Evolutionary conservation across 2,888 invertebrate genomes (phyloP).

Genomic region (Polyploca ridens): DNA sequence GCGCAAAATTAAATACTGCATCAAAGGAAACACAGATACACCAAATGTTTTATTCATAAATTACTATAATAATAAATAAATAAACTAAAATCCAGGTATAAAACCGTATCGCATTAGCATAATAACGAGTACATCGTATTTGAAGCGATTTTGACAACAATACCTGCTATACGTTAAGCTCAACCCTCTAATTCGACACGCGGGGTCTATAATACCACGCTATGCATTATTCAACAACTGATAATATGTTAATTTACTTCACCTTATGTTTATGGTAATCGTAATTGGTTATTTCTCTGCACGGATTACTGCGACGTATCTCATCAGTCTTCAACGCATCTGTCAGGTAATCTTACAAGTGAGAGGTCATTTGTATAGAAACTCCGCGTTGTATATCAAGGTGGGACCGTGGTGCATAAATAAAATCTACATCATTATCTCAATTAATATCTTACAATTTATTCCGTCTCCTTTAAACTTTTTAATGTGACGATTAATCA

Average conservation of each 20-base stretch:
- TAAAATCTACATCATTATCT: constrained; percentile 66
- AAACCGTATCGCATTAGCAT: constrained; percentile 49
- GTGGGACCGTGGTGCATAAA: constrained; percentile 41
- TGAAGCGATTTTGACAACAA: constrained; percentile 49
- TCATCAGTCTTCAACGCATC: constrained; percentile 68
- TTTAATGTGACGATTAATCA: constrained; percentile 61
- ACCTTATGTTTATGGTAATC: constrained; percentile 82
- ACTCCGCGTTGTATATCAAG: constrained; percentile 28
- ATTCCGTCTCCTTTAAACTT: constrained; percentile 56
- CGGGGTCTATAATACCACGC: constrained; percentile 54
- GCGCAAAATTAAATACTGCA: neutral
- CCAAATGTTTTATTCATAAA: constrained; percentile 28
- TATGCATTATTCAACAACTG: constrained; percentile 75
- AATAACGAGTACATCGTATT: constrained; percentile 42
- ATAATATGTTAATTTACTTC: constrained; percentile 77
- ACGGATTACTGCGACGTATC: constrained; percentile 58
- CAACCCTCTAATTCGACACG: constrained; percentile 63
- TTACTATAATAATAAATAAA: constrained; percentile 27
- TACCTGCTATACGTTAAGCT: constrained; percentile 44
- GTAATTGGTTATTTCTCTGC: constrained; percentile 80
- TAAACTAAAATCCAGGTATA: constrained; percentile 48
- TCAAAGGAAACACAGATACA: neutral
- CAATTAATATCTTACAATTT: constrained; percentile 63
- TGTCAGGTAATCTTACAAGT: constrained; percentile 57
- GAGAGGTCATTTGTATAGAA: constrained; percentile 48